Evolutionary conservation across 1,140 invertebrate species (phyloP).

Genomic region (Asobara japonica): DNA sequence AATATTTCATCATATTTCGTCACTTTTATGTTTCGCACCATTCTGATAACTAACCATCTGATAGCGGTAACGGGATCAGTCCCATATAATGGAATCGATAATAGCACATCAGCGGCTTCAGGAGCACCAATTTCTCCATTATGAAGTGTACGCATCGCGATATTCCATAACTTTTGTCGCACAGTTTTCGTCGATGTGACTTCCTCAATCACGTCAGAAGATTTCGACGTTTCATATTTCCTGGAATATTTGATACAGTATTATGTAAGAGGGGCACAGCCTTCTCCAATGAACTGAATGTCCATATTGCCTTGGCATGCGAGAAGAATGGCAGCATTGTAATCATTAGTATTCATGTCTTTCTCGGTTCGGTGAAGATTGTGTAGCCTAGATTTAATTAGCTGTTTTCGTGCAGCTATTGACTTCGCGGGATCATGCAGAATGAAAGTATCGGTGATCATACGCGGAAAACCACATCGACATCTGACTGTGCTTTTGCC

Average conservation of each 20-base stretch:
- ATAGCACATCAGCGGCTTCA: too few species aligned
- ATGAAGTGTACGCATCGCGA: too few species aligned
- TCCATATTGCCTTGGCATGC: conserved; percentile 45
- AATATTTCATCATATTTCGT: too few species aligned
- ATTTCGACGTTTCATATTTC: conserved; percentile 39
- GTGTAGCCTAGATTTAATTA: conserved; percentile 46
- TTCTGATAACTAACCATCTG: too few species aligned
- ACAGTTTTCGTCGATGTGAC: too few species aligned
- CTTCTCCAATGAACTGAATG: conserved; percentile 41
- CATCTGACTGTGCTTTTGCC: conserved; percentile 32
- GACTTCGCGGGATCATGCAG: conserved; percentile 41
- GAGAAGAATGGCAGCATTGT: conserved; percentile 35
- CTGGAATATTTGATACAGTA: conserved; percentile 44
- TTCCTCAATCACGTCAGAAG: conserved; percentile 27
- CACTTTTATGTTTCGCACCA: too few species aligned
- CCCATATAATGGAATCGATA: too few species aligned
- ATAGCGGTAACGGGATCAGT: too few species aligned
- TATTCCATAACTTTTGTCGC: too few species aligned
- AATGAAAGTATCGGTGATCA: conserved; percentile 38
- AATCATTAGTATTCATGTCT: conserved; percentile 41
- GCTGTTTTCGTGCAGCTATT: conserved; percentile 41
- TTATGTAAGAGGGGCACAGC: conserved; percentile 30
- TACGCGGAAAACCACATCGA: conserved; percentile 46
- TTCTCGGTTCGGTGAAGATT: conserved; percentile 44
- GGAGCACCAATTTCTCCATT: too few species aligned